Evolutionary conservation across 2,113 vertebrate species (phyloP), one percentile per base, ranked within the genome.

Genomic region (Leucosticte australis): DNA sequence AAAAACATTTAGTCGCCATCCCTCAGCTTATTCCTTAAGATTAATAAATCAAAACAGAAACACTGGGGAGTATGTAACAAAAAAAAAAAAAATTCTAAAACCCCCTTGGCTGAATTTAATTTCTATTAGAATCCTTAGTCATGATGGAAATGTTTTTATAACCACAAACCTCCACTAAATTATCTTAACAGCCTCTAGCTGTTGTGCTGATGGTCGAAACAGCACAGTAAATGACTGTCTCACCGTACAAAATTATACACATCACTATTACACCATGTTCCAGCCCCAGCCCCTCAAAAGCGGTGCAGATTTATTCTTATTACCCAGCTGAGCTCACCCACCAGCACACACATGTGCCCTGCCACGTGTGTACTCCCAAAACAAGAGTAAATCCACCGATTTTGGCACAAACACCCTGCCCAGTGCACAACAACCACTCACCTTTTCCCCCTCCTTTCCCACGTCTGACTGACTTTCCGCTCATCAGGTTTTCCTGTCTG

Each of bases 61-160:
- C 79, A 68, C 84, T 21, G 14, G 68, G 70, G 50, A 89, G 26
- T 46, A 77, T 15, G 56, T 41, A 81, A 63, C 71, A 57, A 95
- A 7, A 33, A 62, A 1, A 13, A 1, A 12, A 0, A 39, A 82
- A 73, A 88, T 7, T 52, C 56, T 75, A 90, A 90, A 89, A 9
- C 17, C 75, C 77, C 74, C 50, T 71, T 39, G 57, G 87, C 62
- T 77, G 75, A 90, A 86, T 80, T 90, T 74, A 92, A 60, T 83
- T 81, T 52, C 90, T 94, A 90, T 91, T 90, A 94, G 90, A 95
- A 85, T 60, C 76, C 87, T 90, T 87, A 90, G 95, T 97, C 91
- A 95, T 3, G 37, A 95, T 84, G 88, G 91, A 97, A 97, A 91
- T 30, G n/a, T 92, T 92, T 97, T 97, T 96, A 96, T 87, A 95